Evolutionary conservation across 2,888 invertebrate genomes (phyloP).

Genomic region (Sclerodermus sp.): DNA sequence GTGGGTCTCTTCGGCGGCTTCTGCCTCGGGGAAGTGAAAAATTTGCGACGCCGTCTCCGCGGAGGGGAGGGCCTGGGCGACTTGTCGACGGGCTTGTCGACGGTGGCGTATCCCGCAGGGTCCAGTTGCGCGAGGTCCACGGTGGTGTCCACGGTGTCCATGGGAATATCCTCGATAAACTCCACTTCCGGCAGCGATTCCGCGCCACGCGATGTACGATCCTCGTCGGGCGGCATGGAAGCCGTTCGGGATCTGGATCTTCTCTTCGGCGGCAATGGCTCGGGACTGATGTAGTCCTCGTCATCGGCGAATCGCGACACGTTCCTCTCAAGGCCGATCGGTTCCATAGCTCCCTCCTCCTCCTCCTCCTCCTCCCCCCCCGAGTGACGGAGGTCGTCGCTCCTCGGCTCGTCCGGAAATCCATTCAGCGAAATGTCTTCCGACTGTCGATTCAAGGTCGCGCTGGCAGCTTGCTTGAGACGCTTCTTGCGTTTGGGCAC

Average conservation of each 20-base stretch:
- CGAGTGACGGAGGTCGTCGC: conserved; percentile 39
- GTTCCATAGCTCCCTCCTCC: conserved; percentile 1
- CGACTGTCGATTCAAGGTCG: conserved; percentile 9
- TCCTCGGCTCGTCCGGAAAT: conserved; percentile 16
- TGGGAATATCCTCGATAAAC: conserved; percentile 52
- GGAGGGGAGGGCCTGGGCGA: conserved; percentile 68
- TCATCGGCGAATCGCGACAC: neutral
- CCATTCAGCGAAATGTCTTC: conserved; percentile 11
- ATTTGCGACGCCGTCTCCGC: conserved; percentile 63
- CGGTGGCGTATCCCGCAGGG: conserved; percentile 73
- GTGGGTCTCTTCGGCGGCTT: conserved; percentile 64
- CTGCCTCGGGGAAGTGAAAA: conserved; percentile 68
- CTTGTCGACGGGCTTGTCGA: conserved; percentile 69
- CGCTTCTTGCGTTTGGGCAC: conserved; percentile 42
- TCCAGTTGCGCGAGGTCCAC: conserved; percentile 57
- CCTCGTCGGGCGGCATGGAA: conserved; percentile 63
- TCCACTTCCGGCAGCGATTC: conserved; percentile 64
- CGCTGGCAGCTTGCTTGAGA: conserved; percentile 13
- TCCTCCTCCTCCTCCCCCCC: conserved; percentile 3
- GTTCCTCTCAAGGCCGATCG: conserved; percentile 16
- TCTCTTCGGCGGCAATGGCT: conserved; percentile 62
- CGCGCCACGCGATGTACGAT: conserved; percentile 71
- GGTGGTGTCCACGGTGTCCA: conserved; percentile 51
- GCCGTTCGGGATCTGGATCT: conserved; percentile 62
- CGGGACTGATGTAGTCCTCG: conserved; percentile 46